These are phyloP conservation scores for Monopterus albus DNA, from an alignment of 2,113 vertebrate genomes.

Conservation along the genomic window DNA sequence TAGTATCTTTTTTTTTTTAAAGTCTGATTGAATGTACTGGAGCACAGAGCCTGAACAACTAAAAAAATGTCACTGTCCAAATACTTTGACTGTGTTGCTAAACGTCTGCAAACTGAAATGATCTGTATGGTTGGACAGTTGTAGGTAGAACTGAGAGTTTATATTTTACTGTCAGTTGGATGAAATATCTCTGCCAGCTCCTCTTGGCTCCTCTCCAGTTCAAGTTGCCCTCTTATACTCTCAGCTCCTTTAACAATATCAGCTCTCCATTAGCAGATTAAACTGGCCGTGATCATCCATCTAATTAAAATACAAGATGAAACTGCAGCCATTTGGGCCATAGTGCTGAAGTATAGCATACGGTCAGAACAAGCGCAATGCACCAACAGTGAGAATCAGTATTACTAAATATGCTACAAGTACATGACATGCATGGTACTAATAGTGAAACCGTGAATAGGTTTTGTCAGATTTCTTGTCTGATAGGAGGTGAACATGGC, in stretches of 20 bases:
- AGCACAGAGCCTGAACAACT: not conserved
- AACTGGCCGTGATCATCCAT: constrained; percentile 22
- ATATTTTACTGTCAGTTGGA: not conserved
- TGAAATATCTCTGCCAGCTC: not conserved
- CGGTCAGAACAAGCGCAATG: constrained; percentile 42
- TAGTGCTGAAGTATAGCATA: too few relatives aligned
- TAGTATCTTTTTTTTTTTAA: not conserved
- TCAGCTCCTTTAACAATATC: constrained; percentile 36
- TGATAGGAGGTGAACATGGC: not conserved
- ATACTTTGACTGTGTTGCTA: not conserved
- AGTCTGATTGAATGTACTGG: not conserved
- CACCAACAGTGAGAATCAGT: constrained; percentile 32
- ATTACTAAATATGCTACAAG: too few relatives aligned
- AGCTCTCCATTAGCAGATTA: constrained; percentile 74
- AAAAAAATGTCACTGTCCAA: not conserved
- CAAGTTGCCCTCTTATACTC: not conserved
- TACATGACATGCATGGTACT: not conserved
- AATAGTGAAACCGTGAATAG: not conserved
- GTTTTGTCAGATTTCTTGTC: not conserved
- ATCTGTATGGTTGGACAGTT: not conserved
- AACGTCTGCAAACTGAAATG: not conserved
- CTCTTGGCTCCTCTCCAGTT: constrained; percentile 38
- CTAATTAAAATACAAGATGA: constrained; percentile 36
- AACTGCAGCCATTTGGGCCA: constrained; percentile 6
- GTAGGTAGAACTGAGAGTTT: not conserved